Base-by-base conservation (phyloP, 2,797 vertebrate genomes). In the Craterocephalus amniculus region DNA sequence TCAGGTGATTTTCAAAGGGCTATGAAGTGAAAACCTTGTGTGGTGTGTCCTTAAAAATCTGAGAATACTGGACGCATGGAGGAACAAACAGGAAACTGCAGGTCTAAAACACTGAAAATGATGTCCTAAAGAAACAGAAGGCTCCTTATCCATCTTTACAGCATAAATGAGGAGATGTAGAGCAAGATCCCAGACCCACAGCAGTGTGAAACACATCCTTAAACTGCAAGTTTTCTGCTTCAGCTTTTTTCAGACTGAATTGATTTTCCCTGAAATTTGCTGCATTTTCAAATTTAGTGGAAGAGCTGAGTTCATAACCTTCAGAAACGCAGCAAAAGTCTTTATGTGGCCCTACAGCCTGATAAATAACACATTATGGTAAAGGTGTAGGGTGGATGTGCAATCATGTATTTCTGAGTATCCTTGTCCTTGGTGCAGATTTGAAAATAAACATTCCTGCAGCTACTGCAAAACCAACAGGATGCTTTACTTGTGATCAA, bases 351-450 rank as follows among this genome's bases (percentile, higher is more conserved):
- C 54, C 48, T 56, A 43, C 31, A 63, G 64, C 16, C 16, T 72
- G 4, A 65, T 76, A 66, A 72, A 79, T 71, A 74, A 60, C 56
- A 45, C 54, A 74, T 72, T 16, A 61, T 38, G 26, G 48, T 36
- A 12, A 27, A 68, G 40, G 29, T 65, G 70, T 0, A 1, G 26
- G 65, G 14, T 29, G 51, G 36, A 35, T 20, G 48, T 51, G 54
- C 29, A 24, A 40, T 63, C 1, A 34, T 45, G 26, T 36, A 20
- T 64, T 59, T 11, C 31, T 38, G 35, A 40, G 26, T 12, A n/a
- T 43, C 40, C 22, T 8, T 11, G 20, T 67, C 59, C 32, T 65
- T 66, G 45, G 64, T 38, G 26, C 0, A 26, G 38, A 52, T 48
- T n/a, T 52, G 49, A 60, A 70, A n/a, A n/a, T n/a, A 73, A 59